These are phyloP conservation scores for Trissoscelio sp. DNA, from an alignment of 2,888 invertebrate genomes.

Conservation along the genomic window DNA sequence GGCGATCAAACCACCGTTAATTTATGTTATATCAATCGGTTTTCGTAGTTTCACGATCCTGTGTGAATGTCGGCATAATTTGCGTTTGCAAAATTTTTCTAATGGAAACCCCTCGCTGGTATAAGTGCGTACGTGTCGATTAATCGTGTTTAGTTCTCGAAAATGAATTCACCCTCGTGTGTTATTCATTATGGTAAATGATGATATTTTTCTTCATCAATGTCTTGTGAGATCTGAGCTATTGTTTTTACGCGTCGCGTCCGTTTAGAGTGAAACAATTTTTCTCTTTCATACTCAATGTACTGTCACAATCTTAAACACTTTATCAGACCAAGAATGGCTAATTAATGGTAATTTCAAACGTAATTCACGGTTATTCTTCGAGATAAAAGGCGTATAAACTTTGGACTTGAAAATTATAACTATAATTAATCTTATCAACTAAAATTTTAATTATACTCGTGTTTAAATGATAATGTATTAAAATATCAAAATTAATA, in stretches of 20 bases:
- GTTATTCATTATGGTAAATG: not conserved
- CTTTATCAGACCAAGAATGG: not conserved
- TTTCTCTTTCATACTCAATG: conserved; percentile 22
- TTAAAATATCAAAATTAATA: too few species aligned
- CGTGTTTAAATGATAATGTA: too few species aligned
- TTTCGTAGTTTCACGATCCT: too few species aligned
- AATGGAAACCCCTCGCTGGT: not conserved
- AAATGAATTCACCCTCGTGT: not conserved
- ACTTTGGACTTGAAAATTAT: not conserved
- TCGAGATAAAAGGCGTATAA: conserved; percentile 5
- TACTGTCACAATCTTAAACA: conserved; percentile 26
- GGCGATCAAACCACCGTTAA: too few species aligned
- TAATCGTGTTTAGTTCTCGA: not conserved
- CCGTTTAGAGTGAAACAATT: conserved; percentile 7
- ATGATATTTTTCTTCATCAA: not conserved
- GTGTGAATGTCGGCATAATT: conserved; percentile 16
- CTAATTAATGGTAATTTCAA: conserved; percentile 9
- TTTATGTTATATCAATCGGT: too few species aligned
- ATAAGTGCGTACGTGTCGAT: not conserved
- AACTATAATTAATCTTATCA: too few species aligned
- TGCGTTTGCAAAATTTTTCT: conserved; percentile 4
- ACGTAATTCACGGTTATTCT: not conserved
- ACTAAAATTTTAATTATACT: too few species aligned
- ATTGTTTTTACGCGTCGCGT: not conserved
- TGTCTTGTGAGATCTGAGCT: not conserved